phyloP scores from a whole-genome alignment of 2,113 vertebrate genomes.

The Xenopus laevis region DNA sequence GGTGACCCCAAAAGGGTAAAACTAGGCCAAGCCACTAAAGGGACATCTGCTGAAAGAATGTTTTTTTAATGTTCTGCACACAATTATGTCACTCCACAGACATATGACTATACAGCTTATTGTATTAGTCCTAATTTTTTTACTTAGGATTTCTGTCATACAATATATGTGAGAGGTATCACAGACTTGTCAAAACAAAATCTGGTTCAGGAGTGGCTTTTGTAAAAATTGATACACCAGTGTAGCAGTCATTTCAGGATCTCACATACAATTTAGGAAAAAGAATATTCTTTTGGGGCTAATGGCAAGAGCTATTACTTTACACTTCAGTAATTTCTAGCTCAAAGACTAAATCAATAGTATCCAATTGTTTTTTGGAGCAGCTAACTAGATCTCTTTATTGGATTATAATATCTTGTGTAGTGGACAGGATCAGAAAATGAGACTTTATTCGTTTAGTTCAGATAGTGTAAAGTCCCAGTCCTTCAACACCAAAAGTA shows the following conservation, averaged over 20 bases:
- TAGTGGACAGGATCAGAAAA: too few relatives aligned
- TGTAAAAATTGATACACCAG: neutral
- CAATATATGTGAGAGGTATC: constrained; percentile 2
- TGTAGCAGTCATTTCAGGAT: neutral
- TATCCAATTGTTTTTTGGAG: too few relatives aligned
- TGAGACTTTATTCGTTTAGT: too few relatives aligned
- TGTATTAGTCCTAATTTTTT: constrained; percentile 11
- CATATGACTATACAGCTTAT: constrained; percentile 20
- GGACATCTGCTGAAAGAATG: constrained; percentile 22
- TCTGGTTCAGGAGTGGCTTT: constrained; percentile 15
- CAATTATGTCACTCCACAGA: constrained; percentile 29
- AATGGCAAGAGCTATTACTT: too few relatives aligned
- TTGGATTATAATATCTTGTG: too few relatives aligned
- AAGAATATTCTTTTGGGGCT: too few relatives aligned
- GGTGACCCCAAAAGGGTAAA: constrained; percentile 17
- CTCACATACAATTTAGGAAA: neutral
- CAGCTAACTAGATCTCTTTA: too few relatives aligned
- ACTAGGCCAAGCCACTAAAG: constrained; percentile 13
- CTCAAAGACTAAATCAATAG: too few relatives aligned
- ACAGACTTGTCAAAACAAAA: constrained; percentile 28
- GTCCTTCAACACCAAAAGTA: too few relatives aligned
- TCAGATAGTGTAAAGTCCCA: too few relatives aligned
- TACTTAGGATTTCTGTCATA: constrained; percentile 1
- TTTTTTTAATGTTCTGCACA: constrained; percentile 12
- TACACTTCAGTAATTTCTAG: too few relatives aligned